Evolutionary conservation across 1,140 invertebrate species (phyloP).

Genomic region (Solenopsis invicta): DNA sequence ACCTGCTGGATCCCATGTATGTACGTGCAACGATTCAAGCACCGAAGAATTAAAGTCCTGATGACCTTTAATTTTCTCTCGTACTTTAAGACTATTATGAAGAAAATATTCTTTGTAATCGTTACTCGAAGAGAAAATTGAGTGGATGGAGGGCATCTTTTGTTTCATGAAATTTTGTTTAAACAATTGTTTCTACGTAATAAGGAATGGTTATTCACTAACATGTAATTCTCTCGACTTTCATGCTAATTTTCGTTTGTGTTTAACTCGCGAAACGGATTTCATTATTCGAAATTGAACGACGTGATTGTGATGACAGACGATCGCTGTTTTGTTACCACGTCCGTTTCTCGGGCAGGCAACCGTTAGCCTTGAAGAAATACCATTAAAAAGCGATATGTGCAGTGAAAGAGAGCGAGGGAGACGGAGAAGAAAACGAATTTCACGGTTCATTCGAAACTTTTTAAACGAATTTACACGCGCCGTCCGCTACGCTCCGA

Average conservation of each 20-base stretch:
- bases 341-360: constrained; percentile 64
- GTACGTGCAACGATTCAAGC: constrained; percentile 63
- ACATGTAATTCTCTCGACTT: neutral
- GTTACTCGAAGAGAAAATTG: no score
- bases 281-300: constrained; percentile 71
- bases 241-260: constrained; percentile 14
- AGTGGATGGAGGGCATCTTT: no score
- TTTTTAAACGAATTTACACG: constrained; percentile 74
- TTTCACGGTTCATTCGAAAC: constrained; percentile 82
- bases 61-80: constrained; percentile 37
- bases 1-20: constrained; percentile 43
- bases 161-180: neutral
- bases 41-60: constrained; percentile 36
- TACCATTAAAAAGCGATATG: constrained; percentile 69
- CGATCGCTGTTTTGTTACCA: constrained; percentile 41
- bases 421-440: constrained; percentile 71
- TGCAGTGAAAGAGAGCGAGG: constrained; percentile 64
- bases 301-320: constrained; percentile 50
- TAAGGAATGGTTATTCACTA: neutral
- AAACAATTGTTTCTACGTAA: neutral
- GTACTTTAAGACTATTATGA: neutral
- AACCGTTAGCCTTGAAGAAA: constrained; percentile 68
- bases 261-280: constrained; percentile 50
- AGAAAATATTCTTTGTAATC: no score
- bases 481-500: constrained; percentile 33